Evolutionary conservation across 2,888 invertebrate genomes (phyloP), one percentile per base, ranked within the genome.

Genomic region (Hirtodrosophila trivittata): DNA sequence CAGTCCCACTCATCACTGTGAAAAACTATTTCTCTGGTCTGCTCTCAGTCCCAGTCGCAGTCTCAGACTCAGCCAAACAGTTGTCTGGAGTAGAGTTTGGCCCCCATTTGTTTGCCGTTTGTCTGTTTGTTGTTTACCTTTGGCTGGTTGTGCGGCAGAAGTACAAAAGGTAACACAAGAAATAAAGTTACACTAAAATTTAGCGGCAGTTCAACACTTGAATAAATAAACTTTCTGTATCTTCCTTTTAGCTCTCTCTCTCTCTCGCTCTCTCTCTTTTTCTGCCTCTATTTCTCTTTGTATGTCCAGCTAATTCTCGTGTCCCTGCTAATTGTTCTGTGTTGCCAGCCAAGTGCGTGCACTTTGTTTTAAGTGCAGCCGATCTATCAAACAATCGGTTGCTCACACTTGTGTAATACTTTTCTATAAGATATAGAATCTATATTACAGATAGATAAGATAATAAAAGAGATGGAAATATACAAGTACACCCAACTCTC

Each of bases 181-280:
- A 64, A 77, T 63, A 67, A 62, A 86, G 84, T 80, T 83, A 75
- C 65, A 75, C 86, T 80, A 64, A 74, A 78, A 84, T 87, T 87
- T 87, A 87, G 87, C 86, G 82, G 77, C 82, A 86, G 73, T 72
- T 81, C 70, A 69, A 78, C 59, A 54, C 70, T 28, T 64, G 45
- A 66, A 71, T 84, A 82, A 87, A 68, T 52, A 86, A 69, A 58
- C 47, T 71, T 71, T 77, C 64, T 77, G 62, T 69, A 32, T 26
- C 32, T 35, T 8, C 6, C 14, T 35, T 38, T 3, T 16, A 0
- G 6, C 6, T 8, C 33, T 39, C 13, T 26, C 12, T 10, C 6
- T 10, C 13, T n/a, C 6, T 6, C 4, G 12, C 8, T 7, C 9
- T 21, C 3, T 8, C 16, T 26, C 2, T 9, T 10, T 12, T 10